Evolutionary conservation across 2,888 invertebrate genomes (phyloP), one percentile per base, ranked within the genome.

Genomic region (Cistogaster globosa): DNA sequence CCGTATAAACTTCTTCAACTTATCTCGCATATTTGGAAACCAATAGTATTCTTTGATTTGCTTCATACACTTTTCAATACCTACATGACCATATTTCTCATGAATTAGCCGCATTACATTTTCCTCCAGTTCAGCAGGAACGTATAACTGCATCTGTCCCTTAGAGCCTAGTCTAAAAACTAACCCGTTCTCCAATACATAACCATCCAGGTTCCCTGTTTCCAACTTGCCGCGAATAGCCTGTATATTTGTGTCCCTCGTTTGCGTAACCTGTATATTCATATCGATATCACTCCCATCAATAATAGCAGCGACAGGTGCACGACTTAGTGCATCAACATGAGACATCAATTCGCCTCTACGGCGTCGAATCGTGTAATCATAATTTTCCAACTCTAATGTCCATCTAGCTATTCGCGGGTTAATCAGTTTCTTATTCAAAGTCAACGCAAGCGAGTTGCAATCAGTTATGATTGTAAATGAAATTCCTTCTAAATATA

Each of bases 391-490:
- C 14, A 81, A 45, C 51, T 84, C 77, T 45, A 84, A 48, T 4
- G 80, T 72, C 81, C 85, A 85, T 58, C 85, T 72, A 9, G 83
- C 69, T 57, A 62, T 83, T 55, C 78, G 45, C 11, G 72, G 36
- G 48, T 77, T 84, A 20, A 74, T 20, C 12, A n/a, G 6, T 48
- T 75, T 80, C 26, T 74, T 84, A 11, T 67, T 58, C 18, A 84
- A 26, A 5, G 76, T 80, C 26, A 80, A 14, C 87, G 86, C 88
- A 36, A 89, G 84, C 71, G 87, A 83, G 18, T 87, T 87, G 68
- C 89, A 90, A 65, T 90, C 90, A 0, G 90, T 90, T 0, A 90
- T 74, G 8, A 90, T 88, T 69, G 84, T 88, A 83, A 90, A 89
- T 16, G 51, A 65, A n/a, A 85, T 85, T n/a, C 82, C 82, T 20